These are phyloP conservation scores for Euwallacea similis DNA, from an alignment of 1,140 invertebrate species.

Conservation along the genomic window DNA sequence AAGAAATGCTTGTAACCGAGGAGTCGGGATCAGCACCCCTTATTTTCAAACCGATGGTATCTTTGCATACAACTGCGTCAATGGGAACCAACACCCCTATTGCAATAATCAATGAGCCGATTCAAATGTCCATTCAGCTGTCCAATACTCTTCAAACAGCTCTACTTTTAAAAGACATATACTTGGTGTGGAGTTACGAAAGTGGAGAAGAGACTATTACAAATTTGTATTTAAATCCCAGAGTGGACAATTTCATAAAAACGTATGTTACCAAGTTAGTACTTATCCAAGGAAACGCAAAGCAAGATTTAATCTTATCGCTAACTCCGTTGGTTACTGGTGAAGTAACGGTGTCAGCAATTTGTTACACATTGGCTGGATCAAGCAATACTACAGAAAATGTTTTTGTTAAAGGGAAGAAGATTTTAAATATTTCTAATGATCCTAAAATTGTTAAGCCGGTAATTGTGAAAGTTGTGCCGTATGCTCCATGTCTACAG, in stretches of 20 bases:
- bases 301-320: constrained; percentile 53
- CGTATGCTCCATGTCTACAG: constrained; percentile 72
- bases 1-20: constrained; percentile 75
- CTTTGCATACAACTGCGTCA: constrained; percentile 66
- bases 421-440: constrained; percentile 60
- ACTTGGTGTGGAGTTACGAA: constrained; percentile 78
- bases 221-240: constrained; percentile 47
- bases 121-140: constrained; percentile 75
- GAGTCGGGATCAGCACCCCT: constrained; percentile 70
- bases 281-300: constrained; percentile 50
- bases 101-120: constrained; percentile 77
- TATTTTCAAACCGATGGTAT: constrained; percentile 75
- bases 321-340: constrained; percentile 56
- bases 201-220: constrained; percentile 54
- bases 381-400: constrained; percentile 48
- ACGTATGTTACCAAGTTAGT: constrained; percentile 54
- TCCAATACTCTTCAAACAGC: constrained; percentile 80
- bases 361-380: constrained; percentile 54
- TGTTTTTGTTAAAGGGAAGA: constrained; percentile 62
- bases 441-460: constrained; percentile 51
- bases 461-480: constrained; percentile 66
- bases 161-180: constrained; percentile 71
- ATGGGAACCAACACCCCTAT: constrained; percentile 69
- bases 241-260: constrained; percentile 52
- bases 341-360: constrained; percentile 53